phyloP scores from a whole-genome alignment of 2,888 invertebrate species.

The Argyra leucocephala region DNA sequence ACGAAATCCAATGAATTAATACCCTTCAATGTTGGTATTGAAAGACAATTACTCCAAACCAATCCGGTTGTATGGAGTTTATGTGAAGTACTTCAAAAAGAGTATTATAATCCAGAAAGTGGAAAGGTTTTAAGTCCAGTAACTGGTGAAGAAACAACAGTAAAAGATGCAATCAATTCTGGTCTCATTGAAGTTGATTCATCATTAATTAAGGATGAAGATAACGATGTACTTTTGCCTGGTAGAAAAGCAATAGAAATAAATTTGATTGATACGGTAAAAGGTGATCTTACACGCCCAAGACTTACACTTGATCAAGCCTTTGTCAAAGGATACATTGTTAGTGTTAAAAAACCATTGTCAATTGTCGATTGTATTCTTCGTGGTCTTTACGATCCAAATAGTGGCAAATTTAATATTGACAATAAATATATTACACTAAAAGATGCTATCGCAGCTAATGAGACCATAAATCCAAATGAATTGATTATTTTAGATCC shows the following conservation, averaged over 20 bases:
- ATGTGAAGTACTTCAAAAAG: conserved; percentile 63
- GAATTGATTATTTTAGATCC: conserved; percentile 73
- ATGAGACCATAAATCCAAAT: conserved; percentile 65
- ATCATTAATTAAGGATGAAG: conserved; percentile 64
- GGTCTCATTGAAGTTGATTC: conserved; percentile 63
- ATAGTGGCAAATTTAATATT: conserved; percentile 61
- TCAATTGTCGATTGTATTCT: conserved; percentile 74
- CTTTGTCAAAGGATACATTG: conserved; percentile 67
- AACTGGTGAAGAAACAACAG: conserved; percentile 61
- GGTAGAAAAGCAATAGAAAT: conserved; percentile 60
- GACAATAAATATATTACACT: conserved; percentile 60
- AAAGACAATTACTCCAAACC: conserved; percentile 60
- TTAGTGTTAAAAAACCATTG: conserved; percentile 70
- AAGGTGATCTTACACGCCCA: conserved; percentile 61
- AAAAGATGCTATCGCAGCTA: conserved; percentile 58
- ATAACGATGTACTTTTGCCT: conserved; percentile 55
- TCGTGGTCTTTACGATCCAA: conserved; percentile 67
- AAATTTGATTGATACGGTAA: conserved; percentile 60
- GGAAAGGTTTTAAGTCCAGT: conserved; percentile 70
- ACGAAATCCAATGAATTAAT: conserved; percentile 61
- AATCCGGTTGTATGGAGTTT: conserved; percentile 61
- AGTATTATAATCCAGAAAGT: conserved; percentile 64
- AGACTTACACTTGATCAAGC: conserved; percentile 67
- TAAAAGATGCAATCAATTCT: conserved; percentile 63
- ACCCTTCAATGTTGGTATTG: conserved; percentile 60